phyloP scores from a whole-genome alignment of 2,888 invertebrate species.

The Coremacera marginata region DNA sequence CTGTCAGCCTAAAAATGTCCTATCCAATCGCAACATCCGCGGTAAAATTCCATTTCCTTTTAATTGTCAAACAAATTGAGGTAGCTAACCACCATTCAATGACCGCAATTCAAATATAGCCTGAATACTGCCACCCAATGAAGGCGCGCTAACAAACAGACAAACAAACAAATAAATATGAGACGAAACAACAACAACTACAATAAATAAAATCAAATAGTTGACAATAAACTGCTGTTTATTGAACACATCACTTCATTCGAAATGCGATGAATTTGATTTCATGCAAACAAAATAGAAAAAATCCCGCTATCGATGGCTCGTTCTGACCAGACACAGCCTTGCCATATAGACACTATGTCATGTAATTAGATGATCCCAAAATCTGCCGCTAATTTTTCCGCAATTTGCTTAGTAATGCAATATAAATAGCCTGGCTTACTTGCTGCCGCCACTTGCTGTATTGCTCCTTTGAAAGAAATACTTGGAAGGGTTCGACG shows the following conservation, averaged over 20 bases:
- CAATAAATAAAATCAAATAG: conserved; percentile 29
- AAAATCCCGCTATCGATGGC: background rate
- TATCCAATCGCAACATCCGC: conserved; percentile 30
- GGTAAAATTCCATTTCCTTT: conserved; percentile 42
- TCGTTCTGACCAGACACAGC: background rate
- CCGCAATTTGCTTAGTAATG: conserved; percentile 71
- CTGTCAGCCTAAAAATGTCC: background rate
- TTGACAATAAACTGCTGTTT: conserved; percentile 19
- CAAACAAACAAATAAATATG: conserved; percentile 16
- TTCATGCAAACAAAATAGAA: background rate
- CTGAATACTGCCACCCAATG: conserved; percentile 14
- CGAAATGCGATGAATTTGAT: background rate
- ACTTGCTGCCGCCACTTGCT: background rate
- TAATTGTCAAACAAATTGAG: conserved; percentile 42
- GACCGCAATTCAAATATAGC: conserved; percentile 34
- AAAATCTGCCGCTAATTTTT: conserved; percentile 71
- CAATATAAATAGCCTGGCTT: conserved; percentile 62
- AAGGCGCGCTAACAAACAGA: background rate
- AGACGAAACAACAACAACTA: conserved; percentile 15
- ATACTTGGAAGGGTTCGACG: background rate
- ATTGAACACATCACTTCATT: conserved; percentile 17
- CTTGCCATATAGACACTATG: conserved; percentile 24
- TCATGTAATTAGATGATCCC: conserved; percentile 68
- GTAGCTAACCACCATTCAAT: conserved; percentile 1
- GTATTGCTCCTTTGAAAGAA: conserved; percentile 19